Evolutionary conservation across 2,888 invertebrate species (phyloP).

Genomic region (Acanthococcus lagerstroemiae): DNA sequence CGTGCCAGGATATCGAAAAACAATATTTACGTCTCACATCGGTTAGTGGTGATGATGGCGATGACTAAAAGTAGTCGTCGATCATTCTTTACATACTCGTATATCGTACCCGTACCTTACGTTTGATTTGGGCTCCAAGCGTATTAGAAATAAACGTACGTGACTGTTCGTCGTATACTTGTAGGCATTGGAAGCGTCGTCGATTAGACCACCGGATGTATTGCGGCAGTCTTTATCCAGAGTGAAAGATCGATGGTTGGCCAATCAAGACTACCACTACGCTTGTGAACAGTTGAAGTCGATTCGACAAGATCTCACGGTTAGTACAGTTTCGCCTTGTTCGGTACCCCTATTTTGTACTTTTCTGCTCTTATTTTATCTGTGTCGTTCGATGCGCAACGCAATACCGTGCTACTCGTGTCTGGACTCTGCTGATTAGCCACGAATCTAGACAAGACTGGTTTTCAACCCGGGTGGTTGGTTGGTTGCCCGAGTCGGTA

Average conservation of each 20-base stretch:
- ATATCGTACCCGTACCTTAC: neutral
- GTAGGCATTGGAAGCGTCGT: constrained; percentile 83
- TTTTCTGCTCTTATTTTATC: too few species aligned
- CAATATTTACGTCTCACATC: constrained; percentile 85
- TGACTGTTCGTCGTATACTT: constrained; percentile 35
- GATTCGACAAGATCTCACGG: constrained; percentile 96
- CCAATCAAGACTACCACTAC: constrained; percentile 87
- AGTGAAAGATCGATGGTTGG: constrained; percentile 84
- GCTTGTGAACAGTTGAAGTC: constrained; percentile 98
- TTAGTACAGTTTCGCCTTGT: constrained; percentile 45
- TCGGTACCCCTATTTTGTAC: neutral
- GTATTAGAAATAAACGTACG: neutral
- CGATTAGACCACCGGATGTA: constrained; percentile 82
- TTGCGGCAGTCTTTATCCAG: constrained; percentile 73
- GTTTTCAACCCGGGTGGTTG: too few species aligned
- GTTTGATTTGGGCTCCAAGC: neutral
- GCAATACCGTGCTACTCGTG: too few species aligned
- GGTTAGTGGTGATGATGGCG: constrained; percentile 41
- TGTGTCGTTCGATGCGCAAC: too few species aligned
- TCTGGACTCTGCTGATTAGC: too few species aligned
- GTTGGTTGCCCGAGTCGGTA: too few species aligned
- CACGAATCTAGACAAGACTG: too few species aligned
- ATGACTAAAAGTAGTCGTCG: too few species aligned
- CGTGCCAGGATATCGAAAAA: constrained; percentile 89
- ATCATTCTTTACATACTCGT: neutral